These are phyloP conservation scores for Drosophila leonis DNA, from an alignment of 2,888 invertebrate species.

Conservation along the genomic window DNA sequence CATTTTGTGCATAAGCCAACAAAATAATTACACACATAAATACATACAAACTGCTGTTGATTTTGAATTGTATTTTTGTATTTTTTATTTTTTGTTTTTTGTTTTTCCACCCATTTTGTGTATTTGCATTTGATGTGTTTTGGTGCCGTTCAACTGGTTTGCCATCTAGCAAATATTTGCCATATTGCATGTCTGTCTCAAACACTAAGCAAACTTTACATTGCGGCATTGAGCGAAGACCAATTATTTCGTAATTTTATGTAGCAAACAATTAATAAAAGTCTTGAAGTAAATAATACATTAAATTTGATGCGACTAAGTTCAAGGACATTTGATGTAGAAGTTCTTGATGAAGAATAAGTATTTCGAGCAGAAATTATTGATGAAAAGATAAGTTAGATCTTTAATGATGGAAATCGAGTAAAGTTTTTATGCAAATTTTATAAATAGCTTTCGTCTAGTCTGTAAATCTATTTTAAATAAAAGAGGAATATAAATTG, in stretches of 20 bases:
- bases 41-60: constrained; percentile 1
- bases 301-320: neutral
- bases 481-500: neutral
- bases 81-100: neutral
- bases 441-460: neutral
- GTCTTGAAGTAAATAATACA: neutral
- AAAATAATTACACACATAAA: constrained; percentile 41
- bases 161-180: constrained; percentile 40
- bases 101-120: neutral
- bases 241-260: constrained; percentile 34
- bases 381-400: too few relatives aligned
- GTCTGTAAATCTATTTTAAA: neutral
- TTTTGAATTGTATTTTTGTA: constrained; percentile 27
- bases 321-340: neutral
- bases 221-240: constrained; percentile 35
- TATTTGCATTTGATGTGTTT: constrained; percentile 25
- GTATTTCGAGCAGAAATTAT: neutral
- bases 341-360: neutral
- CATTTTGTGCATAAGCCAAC: constrained; percentile 35
- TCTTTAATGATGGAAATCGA: neutral
- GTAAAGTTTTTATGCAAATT: neutral
- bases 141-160: constrained; percentile 25
- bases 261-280: constrained; percentile 4
- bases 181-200: constrained; percentile 27
- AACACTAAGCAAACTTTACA: constrained; percentile 16